Percentiles rank a stretch among this genome's conserved stretches.
phyloP scores from a whole-genome alignment of 1,140 invertebrate genomes.

The Meloidogyne hapla region DNA sequence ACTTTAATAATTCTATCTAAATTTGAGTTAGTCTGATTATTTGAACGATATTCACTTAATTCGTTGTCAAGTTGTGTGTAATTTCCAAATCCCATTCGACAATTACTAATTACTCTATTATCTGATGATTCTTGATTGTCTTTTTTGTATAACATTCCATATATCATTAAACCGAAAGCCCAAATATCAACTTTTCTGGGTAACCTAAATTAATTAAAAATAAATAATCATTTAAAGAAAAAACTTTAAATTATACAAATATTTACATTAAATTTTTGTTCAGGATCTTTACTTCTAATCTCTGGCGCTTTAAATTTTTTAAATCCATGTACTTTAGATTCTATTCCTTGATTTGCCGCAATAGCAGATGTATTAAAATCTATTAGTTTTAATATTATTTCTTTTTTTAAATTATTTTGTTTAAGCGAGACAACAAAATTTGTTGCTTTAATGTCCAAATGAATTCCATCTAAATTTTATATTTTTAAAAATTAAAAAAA shows the following conservation, averaged over 20 bases:
- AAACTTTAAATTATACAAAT: not conserved
- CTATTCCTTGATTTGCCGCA: not conserved
- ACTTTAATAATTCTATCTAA: not conserved
- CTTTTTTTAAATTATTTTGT: not conserved
- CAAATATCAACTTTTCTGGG: not conserved
- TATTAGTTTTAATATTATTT: not conserved
- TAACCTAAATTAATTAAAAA: not conserved
- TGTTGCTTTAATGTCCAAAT: not conserved
- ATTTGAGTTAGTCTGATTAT: not conserved
- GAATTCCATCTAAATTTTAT: not conserved
- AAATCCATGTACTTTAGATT: not conserved
- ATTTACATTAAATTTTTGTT: not conserved
- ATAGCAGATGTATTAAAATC: slow-evolving; percentile 3
- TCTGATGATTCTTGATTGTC: not conserved
- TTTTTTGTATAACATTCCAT: not conserved
- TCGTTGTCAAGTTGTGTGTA: not conserved
- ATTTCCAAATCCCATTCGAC: not conserved
- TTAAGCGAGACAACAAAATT: not conserved
- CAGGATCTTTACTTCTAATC: not conserved
- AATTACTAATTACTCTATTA: not conserved
- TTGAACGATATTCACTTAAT: not conserved
- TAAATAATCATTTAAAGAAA: not conserved
- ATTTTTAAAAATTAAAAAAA: not conserved
- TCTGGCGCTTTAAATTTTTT: not conserved
- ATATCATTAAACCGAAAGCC: not conserved